Conservation (phyloP, 2,113 vertebrate species). For the Daboia siamensis region DNA sequence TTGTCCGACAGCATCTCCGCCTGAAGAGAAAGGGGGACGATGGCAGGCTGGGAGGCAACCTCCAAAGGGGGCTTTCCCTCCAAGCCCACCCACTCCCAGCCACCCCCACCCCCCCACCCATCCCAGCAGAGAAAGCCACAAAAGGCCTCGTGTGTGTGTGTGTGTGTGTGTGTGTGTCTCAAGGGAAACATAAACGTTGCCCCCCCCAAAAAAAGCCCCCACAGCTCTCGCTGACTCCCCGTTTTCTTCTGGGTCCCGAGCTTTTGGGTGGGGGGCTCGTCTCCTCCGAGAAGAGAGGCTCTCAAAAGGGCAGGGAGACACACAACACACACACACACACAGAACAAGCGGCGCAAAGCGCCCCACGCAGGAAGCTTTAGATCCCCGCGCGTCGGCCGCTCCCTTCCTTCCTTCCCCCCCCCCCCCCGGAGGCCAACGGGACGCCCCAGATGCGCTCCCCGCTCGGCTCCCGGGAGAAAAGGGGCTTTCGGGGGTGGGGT, state of each 20-base stretch:
- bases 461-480: background rate
- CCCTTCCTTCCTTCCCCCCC: too few species aligned
- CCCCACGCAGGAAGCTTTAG: background rate
- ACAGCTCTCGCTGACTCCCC: too few species aligned
- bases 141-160: background rate
- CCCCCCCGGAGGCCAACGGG: too few species aligned
- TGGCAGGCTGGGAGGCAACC: background rate
- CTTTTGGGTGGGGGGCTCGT: background rate
- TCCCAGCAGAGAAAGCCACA: background rate
- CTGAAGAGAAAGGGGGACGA: background rate
- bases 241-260: background rate
- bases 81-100: background rate
- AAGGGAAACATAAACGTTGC: background rate
- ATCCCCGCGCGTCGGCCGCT: too few species aligned
- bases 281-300: background rate
- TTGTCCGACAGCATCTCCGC: slow-evolving; percentile 49
- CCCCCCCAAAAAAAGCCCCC: too few species aligned
- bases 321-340: too few species aligned
- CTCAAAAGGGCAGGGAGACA: background rate
- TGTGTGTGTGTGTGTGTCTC: background rate
- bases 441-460: too few species aligned
- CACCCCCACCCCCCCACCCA: background rate
- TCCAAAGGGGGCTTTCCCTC: background rate
- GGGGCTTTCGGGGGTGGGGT: background rate
- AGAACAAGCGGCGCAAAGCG: background rate